Conservation (phyloP, 2,888 invertebrate genomes). For the Prenolepis imparis region DNA sequence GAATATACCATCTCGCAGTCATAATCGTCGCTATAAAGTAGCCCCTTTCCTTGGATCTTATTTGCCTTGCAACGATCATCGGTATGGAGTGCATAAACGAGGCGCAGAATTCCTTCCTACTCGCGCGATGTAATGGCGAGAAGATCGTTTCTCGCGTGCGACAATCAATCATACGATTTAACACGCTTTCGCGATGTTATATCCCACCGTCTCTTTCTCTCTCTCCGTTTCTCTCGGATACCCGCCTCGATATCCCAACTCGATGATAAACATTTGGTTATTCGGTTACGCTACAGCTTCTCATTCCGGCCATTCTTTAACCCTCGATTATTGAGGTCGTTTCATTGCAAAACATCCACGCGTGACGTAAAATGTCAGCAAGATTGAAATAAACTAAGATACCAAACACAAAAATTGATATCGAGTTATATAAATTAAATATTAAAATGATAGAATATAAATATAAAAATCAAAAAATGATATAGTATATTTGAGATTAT, state of each 20-base stretch:
- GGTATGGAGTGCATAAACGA: neutral
- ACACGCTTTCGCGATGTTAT: constrained; percentile 37
- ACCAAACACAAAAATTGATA: neutral
- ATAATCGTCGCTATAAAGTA: constrained; percentile 39
- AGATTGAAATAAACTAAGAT: neutral
- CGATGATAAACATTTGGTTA: constrained; percentile 45
- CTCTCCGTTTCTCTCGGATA: neutral
- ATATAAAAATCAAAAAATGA: neutral
- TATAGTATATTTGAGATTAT: neutral
- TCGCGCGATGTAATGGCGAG: constrained; percentile 22
- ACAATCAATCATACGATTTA: constrained; percentile 49
- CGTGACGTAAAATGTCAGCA: neutral
- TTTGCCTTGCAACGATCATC: constrained; percentile 3
- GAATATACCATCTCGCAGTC: constrained; percentile 22
- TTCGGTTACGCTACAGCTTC: constrained; percentile 10
- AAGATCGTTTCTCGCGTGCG: constrained; percentile 42
- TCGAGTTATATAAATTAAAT: neutral
- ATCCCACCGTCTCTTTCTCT: constrained; percentile 8
- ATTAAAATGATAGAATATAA: neutral
- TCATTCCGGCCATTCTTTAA: constrained; percentile 9
- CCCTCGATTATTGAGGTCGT: constrained; percentile 13
- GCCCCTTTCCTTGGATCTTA: neutral
- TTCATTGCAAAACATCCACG: neutral
- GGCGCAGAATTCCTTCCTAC: neutral
- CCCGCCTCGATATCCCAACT: constrained; percentile 7